A percentile compares a stretch with the other conserved stretches of the same genome.
Conservation (phyloP, 2,797 vertebrate species). For the Pipistrellus nathusii region DNA sequence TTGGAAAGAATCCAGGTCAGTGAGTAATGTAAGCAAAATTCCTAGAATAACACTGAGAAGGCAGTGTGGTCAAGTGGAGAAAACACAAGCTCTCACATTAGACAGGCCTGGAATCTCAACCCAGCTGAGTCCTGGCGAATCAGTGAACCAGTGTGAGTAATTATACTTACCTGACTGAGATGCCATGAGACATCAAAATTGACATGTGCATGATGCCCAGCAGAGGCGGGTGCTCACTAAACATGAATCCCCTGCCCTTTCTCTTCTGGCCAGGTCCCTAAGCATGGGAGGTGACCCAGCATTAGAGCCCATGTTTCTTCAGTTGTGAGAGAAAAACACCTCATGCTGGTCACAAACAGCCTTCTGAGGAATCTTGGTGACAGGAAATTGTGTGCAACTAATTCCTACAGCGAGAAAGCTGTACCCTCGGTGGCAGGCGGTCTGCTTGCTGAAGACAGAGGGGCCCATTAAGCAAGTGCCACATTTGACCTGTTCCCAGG, state of each 20-base stretch:
- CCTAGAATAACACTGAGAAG: background rate
- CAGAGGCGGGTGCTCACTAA: background rate
- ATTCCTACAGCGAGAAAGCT: slow-evolving; percentile 36
- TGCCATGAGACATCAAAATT: background rate
- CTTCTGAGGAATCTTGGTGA: slow-evolving; percentile 16
- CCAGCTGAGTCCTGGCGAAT: background rate
- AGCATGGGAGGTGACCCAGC: background rate
- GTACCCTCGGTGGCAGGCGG: background rate
- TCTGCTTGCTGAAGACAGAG: slow-evolving; percentile 16
- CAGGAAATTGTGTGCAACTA: slow-evolving; percentile 41
- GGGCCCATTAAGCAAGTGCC: slow-evolving; percentile 13
- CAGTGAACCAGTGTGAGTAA: background rate
- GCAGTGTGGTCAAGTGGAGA: background rate
- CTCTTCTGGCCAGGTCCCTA: background rate
- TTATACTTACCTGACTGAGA: background rate
- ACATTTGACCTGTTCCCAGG: slow-evolving; percentile 8
- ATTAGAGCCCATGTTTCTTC: background rate
- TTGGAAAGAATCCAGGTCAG: slow-evolving; percentile 38
- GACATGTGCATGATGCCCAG: background rate
- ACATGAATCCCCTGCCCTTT: background rate
- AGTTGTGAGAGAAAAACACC: background rate
- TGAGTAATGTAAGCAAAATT: slow-evolving; percentile 51
- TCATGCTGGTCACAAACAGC: background rate
- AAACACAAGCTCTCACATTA: background rate
- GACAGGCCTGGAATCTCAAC: background rate